These are phyloP conservation scores for Bucorvus abyssinicus DNA, from an alignment of 2,797 vertebrate species.

Conservation along the genomic window DNA sequence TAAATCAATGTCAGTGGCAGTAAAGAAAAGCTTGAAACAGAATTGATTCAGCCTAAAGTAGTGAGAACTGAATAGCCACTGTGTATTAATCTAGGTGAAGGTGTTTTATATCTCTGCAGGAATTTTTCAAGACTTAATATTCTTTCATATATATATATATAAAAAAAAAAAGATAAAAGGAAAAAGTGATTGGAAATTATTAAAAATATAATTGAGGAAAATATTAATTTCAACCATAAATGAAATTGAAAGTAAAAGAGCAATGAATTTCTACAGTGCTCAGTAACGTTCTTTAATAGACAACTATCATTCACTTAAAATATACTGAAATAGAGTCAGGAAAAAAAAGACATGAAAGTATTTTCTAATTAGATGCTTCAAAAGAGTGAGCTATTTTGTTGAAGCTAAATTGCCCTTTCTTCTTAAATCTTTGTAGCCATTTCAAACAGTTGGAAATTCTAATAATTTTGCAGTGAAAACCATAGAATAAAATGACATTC, in stretches of 20 bases:
- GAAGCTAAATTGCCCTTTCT: background rate
- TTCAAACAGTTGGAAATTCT: background rate
- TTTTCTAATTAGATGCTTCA: constrained; percentile 43
- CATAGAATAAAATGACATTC: background rate
- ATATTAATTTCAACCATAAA: constrained; percentile 66
- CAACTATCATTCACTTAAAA: constrained; percentile 56
- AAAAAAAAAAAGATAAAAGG: constrained; percentile 13
- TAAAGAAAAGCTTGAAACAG: constrained; percentile 14
- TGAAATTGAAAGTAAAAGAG: constrained; percentile 62
- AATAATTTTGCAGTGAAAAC: background rate
- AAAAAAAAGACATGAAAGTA: background rate
- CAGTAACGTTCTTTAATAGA: constrained; percentile 45
- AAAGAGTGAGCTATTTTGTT: background rate
- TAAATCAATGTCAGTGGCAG: constrained; percentile 38
- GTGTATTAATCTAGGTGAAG: constrained; percentile 44
- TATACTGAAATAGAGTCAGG: constrained; percentile 33
- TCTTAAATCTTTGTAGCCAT: background rate
- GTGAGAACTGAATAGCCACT: constrained; percentile 15
- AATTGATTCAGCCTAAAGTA: constrained; percentile 47
- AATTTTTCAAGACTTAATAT: constrained; percentile 59
- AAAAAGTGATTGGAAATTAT: constrained; percentile 49
- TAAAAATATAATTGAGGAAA: constrained; percentile 66
- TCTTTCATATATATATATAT: background rate
- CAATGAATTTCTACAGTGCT: constrained; percentile 42
- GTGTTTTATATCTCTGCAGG: constrained; percentile 49